phyloP scores from a whole-genome alignment of 2,113 vertebrate species.

The Sceloporus undulatus region DNA sequence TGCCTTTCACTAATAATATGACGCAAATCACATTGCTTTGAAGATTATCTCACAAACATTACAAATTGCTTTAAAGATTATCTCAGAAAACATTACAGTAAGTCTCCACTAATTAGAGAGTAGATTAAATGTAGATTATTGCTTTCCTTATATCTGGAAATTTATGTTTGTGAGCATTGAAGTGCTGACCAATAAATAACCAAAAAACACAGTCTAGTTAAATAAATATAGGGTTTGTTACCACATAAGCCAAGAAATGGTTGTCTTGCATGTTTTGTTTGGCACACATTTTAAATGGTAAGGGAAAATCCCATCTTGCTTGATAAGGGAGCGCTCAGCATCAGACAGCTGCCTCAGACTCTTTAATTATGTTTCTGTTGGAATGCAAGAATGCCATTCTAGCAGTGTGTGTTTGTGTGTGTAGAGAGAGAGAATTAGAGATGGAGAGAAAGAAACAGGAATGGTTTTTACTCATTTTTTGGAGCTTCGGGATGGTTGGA shows the following conservation, averaged over 20 bases:
- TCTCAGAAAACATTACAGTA: constrained; percentile 12
- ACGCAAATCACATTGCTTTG: constrained; percentile 5
- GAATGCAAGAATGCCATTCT: not conserved
- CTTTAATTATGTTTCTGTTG: constrained; percentile 4
- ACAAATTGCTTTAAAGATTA: constrained; percentile 32
- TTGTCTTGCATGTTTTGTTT: not conserved
- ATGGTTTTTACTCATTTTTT: not conserved
- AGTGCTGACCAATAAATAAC: not conserved
- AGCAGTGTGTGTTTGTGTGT: not conserved
- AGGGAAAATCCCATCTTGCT: not conserved
- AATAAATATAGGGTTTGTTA: constrained; percentile 1
- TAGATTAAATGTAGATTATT: not conserved
- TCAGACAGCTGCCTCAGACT: not conserved
- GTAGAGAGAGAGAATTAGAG: too few species aligned
- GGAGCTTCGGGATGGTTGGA: not conserved
- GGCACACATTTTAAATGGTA: not conserved
- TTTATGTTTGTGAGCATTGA: not conserved
- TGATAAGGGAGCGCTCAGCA: constrained; percentile 5
- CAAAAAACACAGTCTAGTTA: not conserved
- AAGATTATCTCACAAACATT: not conserved
- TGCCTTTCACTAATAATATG: constrained; percentile 4
- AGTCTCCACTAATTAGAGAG: constrained; percentile 4
- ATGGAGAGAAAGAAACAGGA: not conserved
- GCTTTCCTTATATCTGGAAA: not conserved
- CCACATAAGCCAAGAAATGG: not conserved